A percentile compares a stretch with the other conserved stretches of the same genome.
These are phyloP conservation scores for Chesias legatella DNA, from an alignment of 2,888 invertebrate genomes.

Conservation along the genomic window DNA sequence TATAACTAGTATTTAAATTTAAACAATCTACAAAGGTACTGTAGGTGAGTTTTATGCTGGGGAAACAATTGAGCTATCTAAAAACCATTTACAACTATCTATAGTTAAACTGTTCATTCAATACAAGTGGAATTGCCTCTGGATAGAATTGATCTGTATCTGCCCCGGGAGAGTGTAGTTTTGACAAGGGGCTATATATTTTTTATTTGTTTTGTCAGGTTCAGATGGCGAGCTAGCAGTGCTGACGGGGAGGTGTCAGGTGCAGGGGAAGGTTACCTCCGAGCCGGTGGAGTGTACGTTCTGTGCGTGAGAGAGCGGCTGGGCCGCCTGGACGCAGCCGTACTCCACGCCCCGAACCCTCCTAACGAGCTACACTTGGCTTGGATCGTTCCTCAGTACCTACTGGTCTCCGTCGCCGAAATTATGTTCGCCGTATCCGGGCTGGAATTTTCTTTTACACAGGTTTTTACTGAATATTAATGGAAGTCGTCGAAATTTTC, in stretches of 20 bases:
- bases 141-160: too few relatives aligned
- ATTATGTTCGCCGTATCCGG: conserved; percentile 92
- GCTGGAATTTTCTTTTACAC: conserved; percentile 90
- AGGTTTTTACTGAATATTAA: conserved; percentile 59
- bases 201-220: conserved; percentile 41
- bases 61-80: too few relatives aligned
- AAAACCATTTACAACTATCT: too few relatives aligned
- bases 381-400: conserved; percentile 90
- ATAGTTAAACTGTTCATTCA: too few relatives aligned
- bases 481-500: too few relatives aligned
- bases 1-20: too few relatives aligned
- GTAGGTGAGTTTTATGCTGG: too few relatives aligned
- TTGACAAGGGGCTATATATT: too few relatives aligned
- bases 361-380: conserved; percentile 84
- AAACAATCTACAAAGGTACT: too few relatives aligned
- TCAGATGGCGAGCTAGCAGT: conserved; percentile 59
- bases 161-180: too few relatives aligned
- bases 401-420: conserved; percentile 89
- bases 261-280: conserved; percentile 53
- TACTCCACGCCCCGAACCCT: conserved; percentile 81
- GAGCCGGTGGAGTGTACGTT: conserved; percentile 78
- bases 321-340: conserved; percentile 75
- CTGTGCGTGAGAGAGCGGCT: conserved; percentile 75
- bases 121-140: too few relatives aligned
- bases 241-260: conserved; percentile 53